Base-by-base conservation (phyloP, 1,140 invertebrate genomes). In the Zaprionus kolodkinae region DNA sequence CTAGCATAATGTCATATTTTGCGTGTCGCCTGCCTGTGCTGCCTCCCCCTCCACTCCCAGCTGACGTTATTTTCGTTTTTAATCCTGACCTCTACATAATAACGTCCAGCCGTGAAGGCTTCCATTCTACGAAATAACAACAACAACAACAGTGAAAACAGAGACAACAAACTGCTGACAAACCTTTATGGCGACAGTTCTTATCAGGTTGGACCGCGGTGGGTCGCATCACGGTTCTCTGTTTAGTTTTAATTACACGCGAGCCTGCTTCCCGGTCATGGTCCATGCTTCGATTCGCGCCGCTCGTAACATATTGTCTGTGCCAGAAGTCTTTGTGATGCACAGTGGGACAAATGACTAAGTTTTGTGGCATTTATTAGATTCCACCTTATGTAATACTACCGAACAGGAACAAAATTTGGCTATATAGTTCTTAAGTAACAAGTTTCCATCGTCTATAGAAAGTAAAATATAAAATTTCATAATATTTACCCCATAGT, bases 231-330 rank as follows among this genome's bases (percentile, higher is more conserved):
- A 52, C 79, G 68, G 45, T 79, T 59, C 76, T 86, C 76, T 86
- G 83, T 86, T 86, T 86, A 82, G 84, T 86, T 86, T 86, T 86
- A 86, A 86, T 86, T 86, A 86, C 84, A 86, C 83, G 83, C 83
- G 76, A 83, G 68, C 62, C 79, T 79, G 83, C 65, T 65, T 64
- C 25, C 65, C 38, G 68, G 82, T 79, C 66, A 87, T 75, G 79
- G 72, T 75, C 68, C 66, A 73, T 56, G 76, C 64, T 71, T 79
- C 81, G 71, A 81, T 81, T 68, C 67, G 54, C 40, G n/a, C 40
- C 40, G 45, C 21, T 30, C 35, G 50, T 45, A 17, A 3, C 61
- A 40, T 17, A 17, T 50, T 56, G 63, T 43, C n/a, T 52, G 17
- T 62, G 56, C 57, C 21, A 45, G 35, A 48, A 30, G 55, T 61